Conservation (phyloP, 2,113 vertebrate species). For the Xenopus laevis region DNA sequence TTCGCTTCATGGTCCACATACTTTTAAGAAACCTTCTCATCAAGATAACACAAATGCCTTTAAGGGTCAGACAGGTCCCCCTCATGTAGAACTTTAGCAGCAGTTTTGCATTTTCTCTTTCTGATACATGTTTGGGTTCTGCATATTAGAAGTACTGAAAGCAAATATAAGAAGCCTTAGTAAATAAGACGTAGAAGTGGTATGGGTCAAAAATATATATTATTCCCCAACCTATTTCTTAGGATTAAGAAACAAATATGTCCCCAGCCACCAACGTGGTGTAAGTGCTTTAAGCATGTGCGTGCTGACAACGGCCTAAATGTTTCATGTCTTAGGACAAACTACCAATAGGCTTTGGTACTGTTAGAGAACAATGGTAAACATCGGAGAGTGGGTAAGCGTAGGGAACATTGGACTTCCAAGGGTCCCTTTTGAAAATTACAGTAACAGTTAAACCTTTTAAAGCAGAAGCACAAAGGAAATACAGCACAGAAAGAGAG, state of each 20-base stretch:
- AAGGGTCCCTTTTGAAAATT: background rate
- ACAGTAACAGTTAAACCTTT: conserved; percentile 16
- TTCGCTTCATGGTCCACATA: background rate
- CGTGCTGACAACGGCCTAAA: conserved; percentile 58
- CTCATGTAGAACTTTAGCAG: background rate
- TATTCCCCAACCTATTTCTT: background rate
- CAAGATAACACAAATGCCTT: background rate
- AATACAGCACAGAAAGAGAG: conserved; percentile 14
- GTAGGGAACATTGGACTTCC: background rate
- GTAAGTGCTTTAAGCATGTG: conserved; percentile 52
- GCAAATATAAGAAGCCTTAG: background rate
- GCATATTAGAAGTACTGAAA: background rate
- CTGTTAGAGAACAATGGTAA: conserved; percentile 18
- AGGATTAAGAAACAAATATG: conserved; percentile 1
- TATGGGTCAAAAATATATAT: conserved; percentile 18
- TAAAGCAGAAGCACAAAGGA: conserved; percentile 11
- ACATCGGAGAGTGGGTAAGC: background rate
- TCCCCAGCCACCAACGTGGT: conserved; percentile 14
- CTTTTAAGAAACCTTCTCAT: background rate
- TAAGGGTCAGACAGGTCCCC: background rate
- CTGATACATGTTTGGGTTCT: background rate
- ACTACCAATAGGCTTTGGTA: conserved; percentile 46
- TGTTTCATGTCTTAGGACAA: conserved; percentile 45
- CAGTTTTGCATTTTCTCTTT: background rate
- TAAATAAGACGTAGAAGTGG: background rate